A percentile compares a stretch with the other conserved stretches of the same genome.
phyloP scores from a whole-genome alignment of 2,797 vertebrate species.

The Hyperoplus lanceolatus region DNA sequence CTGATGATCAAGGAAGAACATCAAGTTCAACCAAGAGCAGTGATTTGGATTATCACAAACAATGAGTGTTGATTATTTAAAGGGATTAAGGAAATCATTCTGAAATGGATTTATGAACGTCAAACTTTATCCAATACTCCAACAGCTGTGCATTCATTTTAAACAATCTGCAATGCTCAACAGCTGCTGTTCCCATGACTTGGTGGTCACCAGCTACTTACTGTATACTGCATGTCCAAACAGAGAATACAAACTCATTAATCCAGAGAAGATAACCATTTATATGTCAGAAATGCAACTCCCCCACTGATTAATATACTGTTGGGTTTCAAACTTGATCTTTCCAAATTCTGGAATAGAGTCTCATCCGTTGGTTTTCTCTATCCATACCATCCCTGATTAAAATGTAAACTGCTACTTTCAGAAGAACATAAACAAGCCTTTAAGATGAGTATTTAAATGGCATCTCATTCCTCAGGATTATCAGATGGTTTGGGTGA shows the following conservation, averaged over 20 bases:
- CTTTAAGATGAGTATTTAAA: conserved; percentile 37
- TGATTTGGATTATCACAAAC: conserved; percentile 47
- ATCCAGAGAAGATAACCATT: not conserved
- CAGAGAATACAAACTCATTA: conserved; percentile 27
- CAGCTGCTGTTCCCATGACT: conserved; percentile 39
- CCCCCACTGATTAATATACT: not conserved
- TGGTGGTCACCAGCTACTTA: conserved; percentile 47
- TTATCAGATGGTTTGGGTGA: conserved; percentile 79
- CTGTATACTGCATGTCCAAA: conserved; percentile 33
- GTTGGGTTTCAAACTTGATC: not conserved
- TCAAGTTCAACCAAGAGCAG: conserved; percentile 29
- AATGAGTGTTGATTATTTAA: conserved; percentile 22
- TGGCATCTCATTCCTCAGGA: conserved; percentile 52
- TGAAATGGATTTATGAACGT: not conserved
- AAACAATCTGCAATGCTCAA: not conserved
- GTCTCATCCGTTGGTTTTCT: not conserved
- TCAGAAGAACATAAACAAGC: conserved; percentile 17
- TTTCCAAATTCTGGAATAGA: not conserved
- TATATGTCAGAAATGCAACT: not conserved
- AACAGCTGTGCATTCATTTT: conserved; percentile 14
- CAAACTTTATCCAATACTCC: conserved; percentile 14
- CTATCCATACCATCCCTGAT: not conserved
- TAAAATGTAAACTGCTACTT: conserved; percentile 4
- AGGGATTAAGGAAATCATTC: conserved; percentile 27
- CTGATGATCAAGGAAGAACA: conserved; percentile 36